A percentile compares a stretch with the other conserved stretches of the same genome.
phyloP scores from a whole-genome alignment of 2,888 invertebrate species.

The Icerya purchasi region DNA sequence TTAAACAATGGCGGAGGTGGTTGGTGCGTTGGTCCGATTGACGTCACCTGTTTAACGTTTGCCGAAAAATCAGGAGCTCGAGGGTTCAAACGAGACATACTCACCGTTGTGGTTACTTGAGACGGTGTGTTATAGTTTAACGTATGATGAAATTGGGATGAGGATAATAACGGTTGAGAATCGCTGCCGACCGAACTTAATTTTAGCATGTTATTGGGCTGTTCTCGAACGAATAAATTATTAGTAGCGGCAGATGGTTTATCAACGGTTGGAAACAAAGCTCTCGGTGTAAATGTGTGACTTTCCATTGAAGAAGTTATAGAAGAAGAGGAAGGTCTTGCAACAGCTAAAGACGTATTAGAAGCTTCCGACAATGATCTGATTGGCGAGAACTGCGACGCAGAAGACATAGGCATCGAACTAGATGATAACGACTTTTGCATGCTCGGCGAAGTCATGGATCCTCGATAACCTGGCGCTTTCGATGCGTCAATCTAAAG shows the following conservation, averaged over 20 bases:
- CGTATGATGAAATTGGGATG: conserved; percentile 5
- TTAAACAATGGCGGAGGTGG: conserved; percentile 15
- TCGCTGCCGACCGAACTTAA: conserved; percentile 1
- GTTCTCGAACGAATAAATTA: neutral
- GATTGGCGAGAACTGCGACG: conserved; percentile 1
- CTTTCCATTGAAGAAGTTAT: conserved; percentile 6
- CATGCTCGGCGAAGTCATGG: conserved; percentile 49
- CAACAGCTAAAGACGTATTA: conserved; percentile 4
- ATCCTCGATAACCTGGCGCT: conserved; percentile 73
- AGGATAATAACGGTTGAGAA: conserved; percentile 3
- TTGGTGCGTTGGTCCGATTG: conserved; percentile 15
- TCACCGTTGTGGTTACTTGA: conserved; percentile 27
- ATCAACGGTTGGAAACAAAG: conserved; percentile 6
- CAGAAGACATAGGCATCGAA: neutral
- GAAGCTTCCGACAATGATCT: conserved; percentile 9
- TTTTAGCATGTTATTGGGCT: neutral
- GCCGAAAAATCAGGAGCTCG: conserved; percentile 57
- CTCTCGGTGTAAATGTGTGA: conserved; percentile 3
- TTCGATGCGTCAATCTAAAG: conserved; percentile 60
- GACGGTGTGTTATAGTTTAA: conserved; percentile 23
- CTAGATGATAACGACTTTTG: conserved; percentile 5
- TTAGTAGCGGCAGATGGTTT: conserved; percentile 3
- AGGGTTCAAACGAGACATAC: conserved; percentile 50
- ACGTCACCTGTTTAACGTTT: conserved; percentile 20
- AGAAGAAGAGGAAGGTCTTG: conserved; percentile 7